Conservation (phyloP, 1,140 invertebrate species). For the Diplogasteroides magnus region DNA sequence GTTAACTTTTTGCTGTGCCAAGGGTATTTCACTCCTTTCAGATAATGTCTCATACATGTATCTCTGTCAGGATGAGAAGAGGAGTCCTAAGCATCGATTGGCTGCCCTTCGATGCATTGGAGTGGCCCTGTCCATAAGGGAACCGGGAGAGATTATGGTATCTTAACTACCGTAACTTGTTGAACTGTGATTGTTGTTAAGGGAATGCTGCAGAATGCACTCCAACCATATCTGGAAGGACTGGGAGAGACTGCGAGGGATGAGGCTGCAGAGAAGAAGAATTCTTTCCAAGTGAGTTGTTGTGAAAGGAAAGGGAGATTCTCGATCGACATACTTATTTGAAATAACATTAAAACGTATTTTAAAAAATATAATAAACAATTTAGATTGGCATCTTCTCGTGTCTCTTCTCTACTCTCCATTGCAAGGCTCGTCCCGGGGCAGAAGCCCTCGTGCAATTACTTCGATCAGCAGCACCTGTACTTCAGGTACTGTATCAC, state of each 20-base stretch:
- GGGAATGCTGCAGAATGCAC: conserved; percentile 2
- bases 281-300: not conserved
- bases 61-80: conserved; percentile 4
- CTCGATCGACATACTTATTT: not conserved
- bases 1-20: too few species aligned
- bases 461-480: conserved; percentile 3
- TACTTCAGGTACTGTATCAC: not conserved
- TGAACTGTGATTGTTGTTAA: not conserved
- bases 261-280: not conserved
- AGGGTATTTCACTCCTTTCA: too few species aligned
- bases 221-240: not conserved
- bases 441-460: conserved; percentile 1
- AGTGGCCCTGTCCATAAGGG: not conserved
- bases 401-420: conserved; percentile 10
- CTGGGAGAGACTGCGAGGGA: too few species aligned
- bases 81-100: not conserved
- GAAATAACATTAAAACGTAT: not conserved
- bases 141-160: conserved; percentile 14
- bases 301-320: not conserved
- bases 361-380: not conserved
- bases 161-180: not conserved
- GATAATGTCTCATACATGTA: not conserved
- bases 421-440: not conserved
- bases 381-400: conserved; percentile 20
- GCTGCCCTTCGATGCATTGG: conserved; percentile 14